These are phyloP conservation scores for Plecturocebus donacophilus DNA, from an alignment of 2,113 vertebrate species.

Conservation along the genomic window DNA sequence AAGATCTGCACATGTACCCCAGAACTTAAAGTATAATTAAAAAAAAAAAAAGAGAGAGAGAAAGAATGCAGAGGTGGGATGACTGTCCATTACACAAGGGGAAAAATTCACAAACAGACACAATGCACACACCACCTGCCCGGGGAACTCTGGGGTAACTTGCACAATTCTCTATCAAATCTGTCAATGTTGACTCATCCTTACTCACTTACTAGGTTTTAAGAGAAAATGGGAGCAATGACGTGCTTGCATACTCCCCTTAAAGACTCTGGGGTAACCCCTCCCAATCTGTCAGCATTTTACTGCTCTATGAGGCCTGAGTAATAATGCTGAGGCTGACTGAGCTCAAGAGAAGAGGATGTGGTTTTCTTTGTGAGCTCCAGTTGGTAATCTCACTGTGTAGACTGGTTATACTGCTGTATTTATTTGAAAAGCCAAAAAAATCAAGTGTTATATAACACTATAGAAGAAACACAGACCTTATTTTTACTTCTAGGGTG, in stretches of 20 bases:
- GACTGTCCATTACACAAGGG: neutral
- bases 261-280: neutral
- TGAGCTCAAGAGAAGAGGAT: neutral
- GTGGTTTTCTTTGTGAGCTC: conserved; percentile 10
- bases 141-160: neutral
- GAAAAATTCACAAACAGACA: neutral
- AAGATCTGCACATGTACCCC: too few relatives aligned
- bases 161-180: conserved; percentile 60
- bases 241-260: neutral
- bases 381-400: neutral
- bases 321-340: neutral
- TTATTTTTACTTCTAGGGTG: neutral
- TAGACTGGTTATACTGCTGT: neutral
- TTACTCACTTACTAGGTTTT: conserved; percentile 78
- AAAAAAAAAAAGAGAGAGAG: too few relatives aligned
- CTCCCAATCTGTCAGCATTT: neutral
- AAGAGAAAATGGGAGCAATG: conserved; percentile 17
- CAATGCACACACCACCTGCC: neutral
- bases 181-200: conserved; percentile 82
- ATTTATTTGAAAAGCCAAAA: neutral
- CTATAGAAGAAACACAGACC: neutral
- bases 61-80: neutral
- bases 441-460: neutral
- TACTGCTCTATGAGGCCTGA: neutral
- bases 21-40: too few relatives aligned